Conservation (phyloP, 30 jellyfish, hydroid and myxozoan species). For the Phacellophora camtschatica region DNA sequence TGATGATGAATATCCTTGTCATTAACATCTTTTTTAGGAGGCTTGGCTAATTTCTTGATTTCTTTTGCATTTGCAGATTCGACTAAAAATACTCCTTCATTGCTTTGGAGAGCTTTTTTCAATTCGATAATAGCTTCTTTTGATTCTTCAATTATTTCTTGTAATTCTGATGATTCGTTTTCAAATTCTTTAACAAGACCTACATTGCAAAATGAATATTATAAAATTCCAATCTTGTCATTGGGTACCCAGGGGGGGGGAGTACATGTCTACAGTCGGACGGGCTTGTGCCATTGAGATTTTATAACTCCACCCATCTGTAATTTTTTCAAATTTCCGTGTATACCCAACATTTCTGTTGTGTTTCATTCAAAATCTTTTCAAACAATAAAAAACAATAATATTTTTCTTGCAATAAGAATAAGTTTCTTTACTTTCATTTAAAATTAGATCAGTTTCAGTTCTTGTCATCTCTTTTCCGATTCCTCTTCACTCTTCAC, state of each 20-base stretch:
- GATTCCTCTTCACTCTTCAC: no score
- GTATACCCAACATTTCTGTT: no score
- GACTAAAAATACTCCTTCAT: constrained; percentile 49
- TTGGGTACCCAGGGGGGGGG: background rate
- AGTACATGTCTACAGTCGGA: background rate
- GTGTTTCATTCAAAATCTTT: no score
- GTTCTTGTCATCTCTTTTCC: no score
- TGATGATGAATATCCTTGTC: background rate
- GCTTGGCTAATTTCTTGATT: constrained; percentile 24
- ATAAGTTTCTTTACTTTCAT: no score
- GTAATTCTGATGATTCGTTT: constrained; percentile 64
- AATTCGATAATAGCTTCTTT: constrained; percentile 56
- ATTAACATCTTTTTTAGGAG: background rate
- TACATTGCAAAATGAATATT: no score
- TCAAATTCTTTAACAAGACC: constrained; percentile 37
- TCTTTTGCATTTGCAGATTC: constrained; percentile 45
- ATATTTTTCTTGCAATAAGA: no score
- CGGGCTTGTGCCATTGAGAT: no score
- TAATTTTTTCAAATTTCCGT: no score
- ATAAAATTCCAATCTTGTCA: constrained; percentile 25
- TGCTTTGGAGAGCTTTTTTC: constrained; percentile 60
- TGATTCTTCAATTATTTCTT: constrained; percentile 59
- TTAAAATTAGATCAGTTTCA: no score
- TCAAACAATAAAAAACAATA: no score
- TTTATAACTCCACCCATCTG: no score